Evolutionary conservation across 2,113 vertebrate genomes (phyloP).

Genomic region (Dipodomys merriami): DNA sequence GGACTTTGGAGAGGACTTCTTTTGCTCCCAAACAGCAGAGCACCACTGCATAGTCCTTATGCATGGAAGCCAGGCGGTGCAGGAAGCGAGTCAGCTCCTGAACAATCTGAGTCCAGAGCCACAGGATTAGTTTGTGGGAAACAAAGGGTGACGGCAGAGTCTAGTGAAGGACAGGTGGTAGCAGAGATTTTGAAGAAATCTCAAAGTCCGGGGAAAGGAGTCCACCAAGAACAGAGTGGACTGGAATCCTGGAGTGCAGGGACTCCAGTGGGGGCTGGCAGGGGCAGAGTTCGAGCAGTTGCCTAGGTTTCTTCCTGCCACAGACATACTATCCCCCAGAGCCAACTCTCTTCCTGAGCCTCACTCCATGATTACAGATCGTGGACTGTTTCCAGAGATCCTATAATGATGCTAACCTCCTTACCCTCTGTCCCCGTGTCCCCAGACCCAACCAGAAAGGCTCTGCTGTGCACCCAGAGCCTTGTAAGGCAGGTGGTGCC

Average conservation of each 20-base stretch:
- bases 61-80: slow-evolving; percentile 91
- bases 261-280: background rate
- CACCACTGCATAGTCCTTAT: slow-evolving; percentile 94
- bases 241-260: background rate
- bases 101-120: slow-evolving; percentile 86
- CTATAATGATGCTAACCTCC: background rate
- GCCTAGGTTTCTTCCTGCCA: background rate
- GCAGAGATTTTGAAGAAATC: background rate
- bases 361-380: background rate
- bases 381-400: background rate
- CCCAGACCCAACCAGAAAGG: background rate
- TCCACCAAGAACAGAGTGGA: background rate
- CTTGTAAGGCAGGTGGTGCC: background rate
- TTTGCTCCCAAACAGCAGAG: slow-evolving; percentile 92
- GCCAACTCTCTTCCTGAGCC: background rate
- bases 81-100: slow-evolving; percentile 92
- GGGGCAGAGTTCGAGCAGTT: background rate
- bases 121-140: background rate
- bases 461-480: background rate
- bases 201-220: slow-evolving; percentile 3
- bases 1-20: slow-evolving; percentile 90
- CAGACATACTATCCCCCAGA: background rate
- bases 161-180: background rate
- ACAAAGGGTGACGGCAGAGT: background rate
- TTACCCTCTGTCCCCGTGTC: background rate